Evolutionary conservation across 37 sponge, comb jelly and placozoan species (phyloP).

Genomic region (Chondrilla cf. caribensis): DNA sequence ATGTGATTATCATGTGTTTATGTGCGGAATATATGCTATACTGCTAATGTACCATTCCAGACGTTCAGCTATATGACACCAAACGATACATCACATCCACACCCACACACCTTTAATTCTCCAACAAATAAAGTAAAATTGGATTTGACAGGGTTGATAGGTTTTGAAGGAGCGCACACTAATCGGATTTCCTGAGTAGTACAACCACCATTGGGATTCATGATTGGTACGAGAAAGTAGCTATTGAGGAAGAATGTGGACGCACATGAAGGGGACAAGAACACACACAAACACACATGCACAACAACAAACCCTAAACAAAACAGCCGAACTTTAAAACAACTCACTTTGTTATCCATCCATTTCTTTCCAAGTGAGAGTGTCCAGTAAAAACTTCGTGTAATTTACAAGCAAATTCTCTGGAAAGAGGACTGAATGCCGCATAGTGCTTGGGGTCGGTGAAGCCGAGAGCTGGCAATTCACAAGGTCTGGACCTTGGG

Average conservation of each 20-base stretch:
- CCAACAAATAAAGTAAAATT: constrained; percentile 38
- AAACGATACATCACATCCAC: too few species aligned
- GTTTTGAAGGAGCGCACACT: constrained; percentile 22
- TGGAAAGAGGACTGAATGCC: constrained; percentile 40
- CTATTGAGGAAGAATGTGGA: constrained; percentile 8
- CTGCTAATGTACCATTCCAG: too few species aligned
- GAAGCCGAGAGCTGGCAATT: constrained; percentile 17
- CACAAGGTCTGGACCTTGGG: constrained; percentile 32
- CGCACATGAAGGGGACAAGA: neutral
- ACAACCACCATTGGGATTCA: neutral
- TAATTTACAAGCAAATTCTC: neutral
- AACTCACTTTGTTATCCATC: constrained; percentile 62
- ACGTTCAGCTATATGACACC: too few species aligned
- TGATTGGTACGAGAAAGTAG: constrained; percentile 45
- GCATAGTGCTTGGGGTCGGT: neutral
- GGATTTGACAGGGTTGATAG: neutral
- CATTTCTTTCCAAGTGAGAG: neutral
- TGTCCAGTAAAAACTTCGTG: constrained; percentile 53
- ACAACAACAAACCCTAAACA: neutral
- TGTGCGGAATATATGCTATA: too few species aligned
- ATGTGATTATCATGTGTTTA: too few species aligned
- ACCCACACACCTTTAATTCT: constrained; percentile 57
- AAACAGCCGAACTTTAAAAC: neutral
- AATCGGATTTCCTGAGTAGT: constrained; percentile 25
- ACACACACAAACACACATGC: neutral